A percentile compares a stretch with the other conserved stretches of the same genome.
phyloP scores from a whole-genome alignment of 2,888 invertebrate genomes.

The Anthoptus insignis region DNA sequence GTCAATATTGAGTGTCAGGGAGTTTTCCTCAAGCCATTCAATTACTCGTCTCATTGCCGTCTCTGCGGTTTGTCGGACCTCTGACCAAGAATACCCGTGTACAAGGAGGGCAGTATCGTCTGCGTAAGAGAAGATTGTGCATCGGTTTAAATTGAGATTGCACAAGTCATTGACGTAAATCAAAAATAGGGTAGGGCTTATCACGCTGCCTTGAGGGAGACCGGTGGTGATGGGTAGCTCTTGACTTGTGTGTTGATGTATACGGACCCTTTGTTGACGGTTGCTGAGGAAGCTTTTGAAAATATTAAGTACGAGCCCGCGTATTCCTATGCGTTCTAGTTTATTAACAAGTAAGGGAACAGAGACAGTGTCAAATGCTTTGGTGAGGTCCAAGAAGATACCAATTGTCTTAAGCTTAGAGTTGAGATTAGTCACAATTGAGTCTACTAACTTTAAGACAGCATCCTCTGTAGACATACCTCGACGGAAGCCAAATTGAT shows the following conservation, averaged over 20 bases:
- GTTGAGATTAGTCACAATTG: not conserved
- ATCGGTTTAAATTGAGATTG: not conserved
- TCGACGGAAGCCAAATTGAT: constrained; percentile 33
- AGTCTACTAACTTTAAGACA: not conserved
- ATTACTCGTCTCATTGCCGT: too few relatives aligned
- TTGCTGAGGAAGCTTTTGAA: not conserved
- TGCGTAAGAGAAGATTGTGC: not conserved
- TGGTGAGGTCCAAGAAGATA: too few relatives aligned
- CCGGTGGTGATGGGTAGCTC: too few relatives aligned
- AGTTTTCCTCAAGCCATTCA: too few relatives aligned
- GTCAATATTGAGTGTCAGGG: too few relatives aligned
- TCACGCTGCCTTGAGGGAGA: constrained; percentile 1
- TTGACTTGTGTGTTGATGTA: too few relatives aligned
- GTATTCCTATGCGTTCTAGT: not conserved
- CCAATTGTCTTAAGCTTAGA: constrained; percentile 15
- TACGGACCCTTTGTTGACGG: too few relatives aligned
- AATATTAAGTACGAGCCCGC: not conserved
- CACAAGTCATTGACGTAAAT: not conserved
- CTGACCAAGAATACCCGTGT: too few relatives aligned
- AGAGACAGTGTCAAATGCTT: not conserved
- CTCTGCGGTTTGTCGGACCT: too few relatives aligned
- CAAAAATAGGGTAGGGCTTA: not conserved
- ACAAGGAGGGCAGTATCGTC: not conserved
- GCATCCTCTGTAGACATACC: constrained; percentile 32
- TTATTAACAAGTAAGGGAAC: not conserved